Base-by-base conservation (phyloP, 2,797 vertebrate genomes). In the Leptatherina wallacei region DNA sequence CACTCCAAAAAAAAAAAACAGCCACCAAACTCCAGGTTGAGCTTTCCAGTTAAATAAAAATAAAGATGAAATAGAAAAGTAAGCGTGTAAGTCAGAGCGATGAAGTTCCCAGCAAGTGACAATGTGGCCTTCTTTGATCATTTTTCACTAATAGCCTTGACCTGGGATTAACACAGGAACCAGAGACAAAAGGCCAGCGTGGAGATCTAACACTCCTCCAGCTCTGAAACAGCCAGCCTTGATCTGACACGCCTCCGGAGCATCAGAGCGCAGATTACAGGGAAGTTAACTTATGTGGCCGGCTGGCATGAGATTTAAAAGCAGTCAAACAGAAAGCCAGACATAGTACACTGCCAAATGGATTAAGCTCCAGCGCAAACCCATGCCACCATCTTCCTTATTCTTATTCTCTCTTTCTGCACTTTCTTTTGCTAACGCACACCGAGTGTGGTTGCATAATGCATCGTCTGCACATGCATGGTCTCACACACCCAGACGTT, bases 321-420 rank as follows among this genome's bases (percentile, higher is more conserved):
- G 85, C 84, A 89, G 86, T 88, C 79, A 84, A 85, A 92, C 77
- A 87, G 80, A 81, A 86, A 90, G 84, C 76, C 85, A 87, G 88
- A 87, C 82, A 61, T 73, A 82, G 85, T 70, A 68, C 38, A 62
- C 76, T 86, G 88, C 84, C 87, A 89, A 87, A 89, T 81, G 82
- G 88, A 90, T 90, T 91, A 88, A 77, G 68, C 75, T 71, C 67
- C 68, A 71, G 36, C 57, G 77, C 61, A 70, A 70, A 44, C 40
- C 56, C 47, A 56, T 61, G 6, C n/a, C 30, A 29, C 36, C 58
- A 8, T 55, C 24, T 67, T 65, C 29, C 47, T 54, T 65, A 67
- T 66, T 74, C 47, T 69, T 75, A 51, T 60, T 77, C 49, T 65
- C 57, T 32, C 63, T 38, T 29, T 4, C 67, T 27, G 12, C 62